Evolutionary conservation across 92 coral and sea anemone genomes (phyloP).

Genomic region (Siderastrea siderea): DNA sequence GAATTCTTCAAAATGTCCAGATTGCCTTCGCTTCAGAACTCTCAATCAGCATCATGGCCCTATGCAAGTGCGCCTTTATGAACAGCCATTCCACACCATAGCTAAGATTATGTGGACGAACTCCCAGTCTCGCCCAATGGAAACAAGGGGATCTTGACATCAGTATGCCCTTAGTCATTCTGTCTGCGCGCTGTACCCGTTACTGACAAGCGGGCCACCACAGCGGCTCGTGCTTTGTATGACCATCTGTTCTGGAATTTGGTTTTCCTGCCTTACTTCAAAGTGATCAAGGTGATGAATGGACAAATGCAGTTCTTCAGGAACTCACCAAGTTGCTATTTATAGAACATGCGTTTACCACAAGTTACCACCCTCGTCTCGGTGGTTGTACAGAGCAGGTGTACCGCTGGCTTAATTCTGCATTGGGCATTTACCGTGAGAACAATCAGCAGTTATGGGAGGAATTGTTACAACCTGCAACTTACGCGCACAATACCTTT

Average conservation of each 20-base stretch:
- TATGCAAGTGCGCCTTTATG: constrained; percentile 62
- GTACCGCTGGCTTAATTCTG: constrained; percentile 65
- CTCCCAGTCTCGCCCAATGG: constrained; percentile 51
- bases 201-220: constrained; percentile 55
- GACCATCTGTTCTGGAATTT: constrained; percentile 39
- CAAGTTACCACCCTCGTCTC: constrained; percentile 58
- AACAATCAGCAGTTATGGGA: constrained; percentile 40
- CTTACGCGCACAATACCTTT: constrained; percentile 47
- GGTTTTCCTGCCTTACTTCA: too few species aligned
- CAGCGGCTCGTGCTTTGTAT: constrained; percentile 63
- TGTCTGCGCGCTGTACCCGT: constrained; percentile 62
- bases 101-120: constrained; percentile 43
- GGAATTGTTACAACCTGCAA: neutral
- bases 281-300: too few species aligned
- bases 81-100: constrained; percentile 61
- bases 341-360: constrained; percentile 59
- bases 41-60: constrained; percentile 60
- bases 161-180: constrained; percentile 50
- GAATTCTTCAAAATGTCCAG: too few species aligned
- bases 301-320: too few species aligned
- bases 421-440: constrained; percentile 71
- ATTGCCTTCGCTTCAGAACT: constrained; percentile 38
- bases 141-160: constrained; percentile 62
- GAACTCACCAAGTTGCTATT: constrained; percentile 68
- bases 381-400: constrained; percentile 69